These are phyloP conservation scores for Daubentonia madagascariensis DNA, from an alignment of 2,113 vertebrate species.

Conservation along the genomic window DNA sequence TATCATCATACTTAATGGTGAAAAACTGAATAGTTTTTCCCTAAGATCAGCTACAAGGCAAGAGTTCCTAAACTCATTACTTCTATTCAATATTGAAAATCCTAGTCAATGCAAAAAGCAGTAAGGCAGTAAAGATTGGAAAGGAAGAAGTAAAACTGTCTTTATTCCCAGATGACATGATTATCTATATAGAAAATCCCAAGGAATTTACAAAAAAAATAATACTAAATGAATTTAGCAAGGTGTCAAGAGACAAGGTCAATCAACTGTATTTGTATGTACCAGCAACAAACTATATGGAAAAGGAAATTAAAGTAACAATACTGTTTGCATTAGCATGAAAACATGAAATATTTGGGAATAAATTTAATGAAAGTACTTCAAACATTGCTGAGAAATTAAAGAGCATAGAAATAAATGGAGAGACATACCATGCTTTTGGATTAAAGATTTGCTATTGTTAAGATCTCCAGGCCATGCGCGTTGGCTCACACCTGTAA, in stretches of 20 bases:
- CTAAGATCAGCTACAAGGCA: neutral
- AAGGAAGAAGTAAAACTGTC: neutral
- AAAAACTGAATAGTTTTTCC: slow-evolving; percentile 17
- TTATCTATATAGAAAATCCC: neutral
- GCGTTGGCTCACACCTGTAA: no score
- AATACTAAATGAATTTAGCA: neutral
- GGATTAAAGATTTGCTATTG: neutral
- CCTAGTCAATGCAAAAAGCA: neutral
- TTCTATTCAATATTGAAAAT: neutral
- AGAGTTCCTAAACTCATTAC: neutral
- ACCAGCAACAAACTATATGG: neutral
- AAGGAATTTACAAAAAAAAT: neutral
- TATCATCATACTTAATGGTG: neutral
- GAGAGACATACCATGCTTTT: neutral
- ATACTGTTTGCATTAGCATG: slow-evolving; percentile 3
- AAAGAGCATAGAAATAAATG: neutral
- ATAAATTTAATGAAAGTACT: slow-evolving; percentile 23
- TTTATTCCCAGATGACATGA: neutral
- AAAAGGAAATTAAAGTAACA: slow-evolving; percentile 28
- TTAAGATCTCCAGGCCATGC: neutral
- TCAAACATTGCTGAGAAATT: neutral
- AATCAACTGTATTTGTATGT: neutral
- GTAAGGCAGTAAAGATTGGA: neutral
- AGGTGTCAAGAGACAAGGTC: neutral
- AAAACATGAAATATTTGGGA: neutral